These are phyloP conservation scores for Spheniscus mendiculus DNA, from an alignment of 2,113 vertebrate species.

Conservation along the genomic window DNA sequence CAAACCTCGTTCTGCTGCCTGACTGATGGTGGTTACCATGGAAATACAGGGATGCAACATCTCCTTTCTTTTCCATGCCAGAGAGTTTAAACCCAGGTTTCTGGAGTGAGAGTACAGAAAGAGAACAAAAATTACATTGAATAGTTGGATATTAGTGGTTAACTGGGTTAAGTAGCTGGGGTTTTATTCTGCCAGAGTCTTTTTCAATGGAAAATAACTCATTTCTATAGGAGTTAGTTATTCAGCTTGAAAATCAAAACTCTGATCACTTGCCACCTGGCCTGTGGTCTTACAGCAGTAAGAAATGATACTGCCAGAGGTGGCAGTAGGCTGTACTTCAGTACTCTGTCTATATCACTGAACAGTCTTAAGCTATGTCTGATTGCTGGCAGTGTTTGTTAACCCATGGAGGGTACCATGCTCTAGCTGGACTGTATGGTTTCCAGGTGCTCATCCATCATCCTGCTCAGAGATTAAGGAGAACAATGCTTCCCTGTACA, in stretches of 20 bases:
- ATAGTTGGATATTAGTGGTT: neutral
- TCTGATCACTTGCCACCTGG: neutral
- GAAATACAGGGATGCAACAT: neutral
- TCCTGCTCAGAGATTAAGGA: neutral
- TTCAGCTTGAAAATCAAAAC: neutral
- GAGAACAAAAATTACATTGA: neutral
- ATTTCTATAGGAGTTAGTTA: neutral
- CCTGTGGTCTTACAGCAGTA: neutral
- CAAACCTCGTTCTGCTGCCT: neutral
- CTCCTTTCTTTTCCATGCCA: neutral
- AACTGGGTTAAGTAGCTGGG: neutral
- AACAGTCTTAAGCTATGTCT: neutral
- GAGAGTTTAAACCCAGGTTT: neutral
- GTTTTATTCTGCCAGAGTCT: neutral
- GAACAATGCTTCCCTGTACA: neutral
- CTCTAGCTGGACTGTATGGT: neutral
- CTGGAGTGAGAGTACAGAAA: neutral
- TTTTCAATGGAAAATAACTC: fast-evolving
- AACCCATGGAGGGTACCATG: fast-evolving
- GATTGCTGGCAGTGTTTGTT: neutral
- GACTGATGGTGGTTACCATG: neutral
- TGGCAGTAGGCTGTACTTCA: neutral
- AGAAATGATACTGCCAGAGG: neutral
- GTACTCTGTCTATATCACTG: neutral
- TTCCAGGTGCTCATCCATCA: neutral